These are phyloP conservation scores for Linepithema humile DNA, from an alignment of 1,140 invertebrate genomes.

Conservation along the genomic window DNA sequence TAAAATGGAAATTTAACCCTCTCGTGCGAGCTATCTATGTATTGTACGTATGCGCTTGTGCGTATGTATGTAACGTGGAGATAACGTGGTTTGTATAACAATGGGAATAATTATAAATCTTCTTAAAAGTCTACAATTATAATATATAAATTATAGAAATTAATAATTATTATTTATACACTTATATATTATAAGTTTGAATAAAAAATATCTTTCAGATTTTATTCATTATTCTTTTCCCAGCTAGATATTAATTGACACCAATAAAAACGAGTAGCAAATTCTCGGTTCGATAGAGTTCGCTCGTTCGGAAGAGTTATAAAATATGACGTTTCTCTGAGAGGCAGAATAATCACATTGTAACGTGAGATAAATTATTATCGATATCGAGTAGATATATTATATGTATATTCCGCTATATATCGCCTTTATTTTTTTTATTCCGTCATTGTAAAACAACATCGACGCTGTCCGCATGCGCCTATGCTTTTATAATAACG, in stretches of 20 bases:
- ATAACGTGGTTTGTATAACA: not conserved
- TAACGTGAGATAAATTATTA: conserved; percentile 18
- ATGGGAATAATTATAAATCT: not conserved
- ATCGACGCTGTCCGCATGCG: not conserved
- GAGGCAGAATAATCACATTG: not conserved
- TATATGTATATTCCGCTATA: not conserved
- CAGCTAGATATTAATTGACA: not conserved
- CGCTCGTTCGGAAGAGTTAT: not conserved
- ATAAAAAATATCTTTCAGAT: not conserved
- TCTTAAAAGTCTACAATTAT: not conserved
- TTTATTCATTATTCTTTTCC: not conserved
- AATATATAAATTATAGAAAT: not conserved
- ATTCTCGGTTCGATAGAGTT: not conserved
- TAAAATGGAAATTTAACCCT: conserved; percentile 49
- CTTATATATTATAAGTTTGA: not conserved
- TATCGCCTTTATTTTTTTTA: not conserved
- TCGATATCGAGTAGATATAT: no score
- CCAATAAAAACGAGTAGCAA: not conserved
- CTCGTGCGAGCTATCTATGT: not conserved
- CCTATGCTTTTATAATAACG: not conserved
- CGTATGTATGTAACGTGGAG: not conserved
- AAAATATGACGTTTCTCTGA: not conserved
- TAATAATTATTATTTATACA: not conserved
- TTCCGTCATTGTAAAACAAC: not conserved
- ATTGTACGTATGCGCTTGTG: not conserved